Evolutionary conservation across 2,797 vertebrate species (phyloP).

Genomic region (Rhynchotus rufescens): DNA sequence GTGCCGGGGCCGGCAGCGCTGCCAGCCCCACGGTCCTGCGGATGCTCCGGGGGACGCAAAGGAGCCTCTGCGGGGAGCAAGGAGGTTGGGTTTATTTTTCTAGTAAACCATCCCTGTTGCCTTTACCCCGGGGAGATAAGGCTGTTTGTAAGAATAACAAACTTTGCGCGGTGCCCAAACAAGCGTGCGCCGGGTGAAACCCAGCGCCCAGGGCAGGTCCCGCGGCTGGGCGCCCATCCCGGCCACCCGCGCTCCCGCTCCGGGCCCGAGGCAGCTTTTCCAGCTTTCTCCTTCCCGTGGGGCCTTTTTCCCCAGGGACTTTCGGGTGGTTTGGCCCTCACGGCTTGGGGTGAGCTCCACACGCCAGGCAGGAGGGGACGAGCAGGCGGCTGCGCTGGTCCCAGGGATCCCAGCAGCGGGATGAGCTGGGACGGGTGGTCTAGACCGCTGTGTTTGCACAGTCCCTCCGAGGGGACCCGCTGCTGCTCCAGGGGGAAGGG

Average conservation of each 20-base stretch:
- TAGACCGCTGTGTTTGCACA: constrained; percentile 5
- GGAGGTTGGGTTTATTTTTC: not conserved
- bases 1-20: no score
- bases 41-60: not conserved
- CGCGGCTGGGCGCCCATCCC: accelerated
- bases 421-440: not conserved
- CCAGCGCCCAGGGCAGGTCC: not conserved
- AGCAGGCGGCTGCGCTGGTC: no score
- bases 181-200: not conserved
- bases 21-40: no score
- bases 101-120: not conserved
- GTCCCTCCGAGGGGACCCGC: constrained; percentile 29
- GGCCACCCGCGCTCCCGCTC: no score
- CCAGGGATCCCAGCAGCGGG: not conserved
- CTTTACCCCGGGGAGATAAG: not conserved
- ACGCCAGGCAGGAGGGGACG: no score
- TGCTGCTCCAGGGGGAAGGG: constrained; percentile 34
- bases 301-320: not conserved
- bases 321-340: not conserved
- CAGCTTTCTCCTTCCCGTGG: not conserved
- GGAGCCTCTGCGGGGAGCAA: accelerated
- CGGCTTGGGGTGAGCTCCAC: accelerated
- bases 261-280: not conserved
- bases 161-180: not conserved
- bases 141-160: not conserved